Base-by-base conservation (phyloP, 1,140 invertebrate genomes). In the Monomorium pharaonis region DNA sequence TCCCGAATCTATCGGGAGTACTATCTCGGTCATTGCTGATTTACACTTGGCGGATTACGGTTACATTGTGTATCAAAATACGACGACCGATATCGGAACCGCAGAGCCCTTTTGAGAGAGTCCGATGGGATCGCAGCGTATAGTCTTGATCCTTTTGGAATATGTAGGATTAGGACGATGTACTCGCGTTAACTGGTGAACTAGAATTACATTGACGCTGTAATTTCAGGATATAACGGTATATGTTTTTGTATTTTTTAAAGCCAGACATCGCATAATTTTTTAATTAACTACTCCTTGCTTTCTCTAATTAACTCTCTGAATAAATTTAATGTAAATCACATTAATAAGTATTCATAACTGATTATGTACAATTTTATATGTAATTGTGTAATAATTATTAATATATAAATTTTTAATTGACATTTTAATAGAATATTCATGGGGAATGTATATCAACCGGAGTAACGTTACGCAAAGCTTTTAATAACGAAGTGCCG, bases 11-110 rank as follows among this genome's bases (percentile, higher is more conserved):
- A 58, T 60, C 37, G 63, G 51, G 42, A 47, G 10, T 33, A 62
- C n/a, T 85, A 58, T 81, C 37, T 70, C 78, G 37, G n/a, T 14
- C 30, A 69, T 70, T 54, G 33, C 27, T 58, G 42, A 74, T 83
- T 83, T 60, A 70, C 54, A 54, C 12, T 21, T 37, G 10, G 14
- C 30, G 18, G 75, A 24, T 77, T 62, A 77, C n/a, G 27, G n/a
- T 67, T 60, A 24, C 4, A 18, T 54, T 24, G 62, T 60, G 21
- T 67, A 65, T 80, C 63, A 80, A 67, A 67, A 80, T 80, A 49
- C 30, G 16, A 16, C 69, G 33, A 51, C 21, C 54, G 30, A 78
- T 49, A 67, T 18, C 27, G 27, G 18, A 14, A 51, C 76, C n/a
- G 44, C 44, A 24, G 44, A 69, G 18, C 42, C 7, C 21, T 44